Evolutionary conservation across 2,797 vertebrate species (phyloP).

Genomic region (Sciurus vulgaris): DNA sequence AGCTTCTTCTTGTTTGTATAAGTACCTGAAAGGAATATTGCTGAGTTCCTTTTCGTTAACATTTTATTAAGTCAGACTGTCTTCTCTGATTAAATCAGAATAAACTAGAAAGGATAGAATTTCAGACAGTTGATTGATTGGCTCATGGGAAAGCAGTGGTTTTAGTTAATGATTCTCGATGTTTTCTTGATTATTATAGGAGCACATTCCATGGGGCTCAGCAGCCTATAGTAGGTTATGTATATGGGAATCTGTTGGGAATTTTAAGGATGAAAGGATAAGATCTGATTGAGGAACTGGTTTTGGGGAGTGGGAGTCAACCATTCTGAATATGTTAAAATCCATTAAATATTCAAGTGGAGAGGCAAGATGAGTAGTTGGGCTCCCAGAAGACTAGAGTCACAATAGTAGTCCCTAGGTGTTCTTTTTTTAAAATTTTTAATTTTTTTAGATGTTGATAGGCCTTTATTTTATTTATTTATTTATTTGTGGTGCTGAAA

Average conservation of each 20-base stretch:
- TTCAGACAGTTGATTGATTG: conserved; percentile 13
- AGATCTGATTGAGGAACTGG: not conserved
- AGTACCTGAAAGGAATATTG: not conserved
- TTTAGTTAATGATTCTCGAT: conserved; percentile 66
- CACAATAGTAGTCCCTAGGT: not conserved
- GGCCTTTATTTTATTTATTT: no score
- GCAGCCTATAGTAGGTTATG: not conserved
- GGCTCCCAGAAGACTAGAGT: not conserved
- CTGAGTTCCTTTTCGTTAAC: not conserved
- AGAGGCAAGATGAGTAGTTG: not conserved
- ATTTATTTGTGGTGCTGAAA: no score
- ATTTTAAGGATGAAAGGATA: not conserved
- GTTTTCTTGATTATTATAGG: conserved; percentile 42
- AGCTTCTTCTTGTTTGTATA: not conserved
- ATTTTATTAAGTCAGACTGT: conserved; percentile 43
- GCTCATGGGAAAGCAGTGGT: not conserved
- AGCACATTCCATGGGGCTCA: not conserved
- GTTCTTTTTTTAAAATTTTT: no score
- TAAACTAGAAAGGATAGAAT: conserved; percentile 29
- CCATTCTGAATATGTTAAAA: not conserved
- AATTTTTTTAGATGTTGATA: no score
- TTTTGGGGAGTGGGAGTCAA: not conserved
- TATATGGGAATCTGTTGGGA: not conserved
- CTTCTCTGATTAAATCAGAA: conserved; percentile 16
- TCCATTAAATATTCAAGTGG: not conserved